phyloP scores from a whole-genome alignment of 2,113 vertebrate species.

The Asarcornis scutulata region DNA sequence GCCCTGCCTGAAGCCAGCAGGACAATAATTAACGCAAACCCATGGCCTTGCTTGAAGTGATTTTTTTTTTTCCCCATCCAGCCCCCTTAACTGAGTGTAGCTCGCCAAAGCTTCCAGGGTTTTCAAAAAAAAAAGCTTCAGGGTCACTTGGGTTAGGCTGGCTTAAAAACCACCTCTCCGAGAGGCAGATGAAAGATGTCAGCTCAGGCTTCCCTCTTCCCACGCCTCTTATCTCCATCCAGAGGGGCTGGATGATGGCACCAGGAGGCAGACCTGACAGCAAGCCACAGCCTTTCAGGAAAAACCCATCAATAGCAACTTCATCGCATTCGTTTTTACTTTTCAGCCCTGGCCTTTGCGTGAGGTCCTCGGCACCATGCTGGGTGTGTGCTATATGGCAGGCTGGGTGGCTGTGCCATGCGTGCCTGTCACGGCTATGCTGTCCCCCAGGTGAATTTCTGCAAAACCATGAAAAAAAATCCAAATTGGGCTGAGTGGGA shows the following conservation, averaged over 20 bases:
- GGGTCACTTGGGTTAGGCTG: not conserved
- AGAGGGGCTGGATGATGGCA: not conserved
- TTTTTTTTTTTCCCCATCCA: not conserved
- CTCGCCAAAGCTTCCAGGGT: not conserved
- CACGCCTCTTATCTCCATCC: not conserved
- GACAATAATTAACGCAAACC: not conserved
- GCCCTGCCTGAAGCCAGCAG: not conserved
- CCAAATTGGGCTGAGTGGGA: too few species aligned
- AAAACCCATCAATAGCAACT: not conserved
- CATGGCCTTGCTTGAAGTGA: accelerated
- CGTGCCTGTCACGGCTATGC: accelerated
- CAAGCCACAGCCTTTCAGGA: not conserved
- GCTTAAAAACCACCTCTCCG: not conserved
- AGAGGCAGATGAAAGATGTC: not conserved
- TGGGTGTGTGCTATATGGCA: not conserved
- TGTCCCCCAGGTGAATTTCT: not conserved
- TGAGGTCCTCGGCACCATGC: accelerated
- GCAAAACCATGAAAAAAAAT: not conserved
- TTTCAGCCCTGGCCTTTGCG: not conserved
- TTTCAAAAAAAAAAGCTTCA: not conserved
- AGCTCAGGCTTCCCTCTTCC: accelerated
- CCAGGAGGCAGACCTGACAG: not conserved
- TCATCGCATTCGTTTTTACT: not conserved
- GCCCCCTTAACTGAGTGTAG: not conserved
- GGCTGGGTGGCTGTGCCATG: not conserved